Evolutionary conservation across 2,797 vertebrate genomes (phyloP), one percentile per base, ranked within the genome.

Genomic region (Chromis chromis): DNA sequence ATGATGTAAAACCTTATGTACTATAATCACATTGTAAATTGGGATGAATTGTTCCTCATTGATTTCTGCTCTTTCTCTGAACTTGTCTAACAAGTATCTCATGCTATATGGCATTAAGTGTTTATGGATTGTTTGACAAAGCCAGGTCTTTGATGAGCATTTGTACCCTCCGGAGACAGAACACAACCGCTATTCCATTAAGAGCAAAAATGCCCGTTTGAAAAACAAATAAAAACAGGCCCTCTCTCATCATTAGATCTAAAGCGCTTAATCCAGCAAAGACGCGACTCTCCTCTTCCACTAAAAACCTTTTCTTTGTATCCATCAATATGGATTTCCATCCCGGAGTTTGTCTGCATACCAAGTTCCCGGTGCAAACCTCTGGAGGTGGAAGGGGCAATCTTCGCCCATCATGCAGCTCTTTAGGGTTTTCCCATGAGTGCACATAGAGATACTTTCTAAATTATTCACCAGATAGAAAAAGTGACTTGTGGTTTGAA

Each of bases 121-220:
- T 91, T 81, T 90, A 92, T 92, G 78, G 88, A 89, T 91, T 79
- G 82, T 83, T 92, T 75, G 86, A 88, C 85, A 91, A 92, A 92
- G 88, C 87, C 79, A 58, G 70, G 78, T 82, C 84, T 92, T 88
- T 94, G 91, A 93, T 94, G 89, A 92, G 85, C 71, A 73, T 87
- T 75, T 81, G 83, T 90, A 82, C 70, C 85, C 92, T 89, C 88
- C 22, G 33, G 93, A 90, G 91, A 92, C 66, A n/a, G 33, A 89
- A 67, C 64, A 65, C 53, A 65, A 79, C 58, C n/a, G 50, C 63
- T 71, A 28, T 90, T 91, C 86, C 61, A 89, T 92, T 91, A 90
- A 80, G 85, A 81, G 68, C 49, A 76, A 88, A 89, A 88, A 46
- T 75, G 85, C 72, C 77, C 83, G 78, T 84, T 91, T 80, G 82